These are phyloP conservation scores for Ophion ellenae DNA, from an alignment of 2,888 invertebrate genomes.

Conservation along the genomic window DNA sequence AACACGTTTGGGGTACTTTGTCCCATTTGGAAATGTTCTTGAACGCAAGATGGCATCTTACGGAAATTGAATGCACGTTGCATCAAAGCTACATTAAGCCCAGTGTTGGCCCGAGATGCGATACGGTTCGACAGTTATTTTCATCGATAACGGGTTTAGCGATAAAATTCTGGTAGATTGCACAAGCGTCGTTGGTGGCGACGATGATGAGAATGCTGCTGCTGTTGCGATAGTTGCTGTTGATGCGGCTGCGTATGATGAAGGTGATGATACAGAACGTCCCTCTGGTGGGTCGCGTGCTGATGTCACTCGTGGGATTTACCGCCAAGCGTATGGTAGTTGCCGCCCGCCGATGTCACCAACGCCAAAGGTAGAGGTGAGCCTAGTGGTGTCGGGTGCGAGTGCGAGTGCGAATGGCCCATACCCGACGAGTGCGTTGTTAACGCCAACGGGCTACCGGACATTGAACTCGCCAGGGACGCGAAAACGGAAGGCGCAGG, in stretches of 20 bases:
- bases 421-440: conserved; percentile 83
- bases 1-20: too few species aligned
- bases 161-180: conserved; percentile 82
- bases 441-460: conserved; percentile 86
- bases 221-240: conserved; percentile 62
- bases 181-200: conserved; percentile 78
- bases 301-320: conserved; percentile 83
- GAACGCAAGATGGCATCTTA: neutral
- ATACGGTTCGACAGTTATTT: neutral
- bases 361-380: conserved; percentile 80
- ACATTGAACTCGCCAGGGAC: conserved; percentile 85
- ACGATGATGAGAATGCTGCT: conserved; percentile 65
- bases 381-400: conserved; percentile 78
- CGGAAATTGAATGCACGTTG: neutral
- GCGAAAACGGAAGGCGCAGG: conserved; percentile 86
- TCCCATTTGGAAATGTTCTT: neutral
- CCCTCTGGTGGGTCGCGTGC: conserved; percentile 77
- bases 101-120: neutral
- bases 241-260: conserved; percentile 71
- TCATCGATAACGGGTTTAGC: conserved; percentile 69
- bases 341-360: conserved; percentile 79
- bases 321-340: conserved; percentile 77
- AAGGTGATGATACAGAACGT: conserved; percentile 77
- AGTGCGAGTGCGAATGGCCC: conserved; percentile 79
- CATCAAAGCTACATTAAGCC: conserved; percentile 1